phyloP scores from a whole-genome alignment of 2,888 invertebrate species.

The Calameuta idolon region DNA sequence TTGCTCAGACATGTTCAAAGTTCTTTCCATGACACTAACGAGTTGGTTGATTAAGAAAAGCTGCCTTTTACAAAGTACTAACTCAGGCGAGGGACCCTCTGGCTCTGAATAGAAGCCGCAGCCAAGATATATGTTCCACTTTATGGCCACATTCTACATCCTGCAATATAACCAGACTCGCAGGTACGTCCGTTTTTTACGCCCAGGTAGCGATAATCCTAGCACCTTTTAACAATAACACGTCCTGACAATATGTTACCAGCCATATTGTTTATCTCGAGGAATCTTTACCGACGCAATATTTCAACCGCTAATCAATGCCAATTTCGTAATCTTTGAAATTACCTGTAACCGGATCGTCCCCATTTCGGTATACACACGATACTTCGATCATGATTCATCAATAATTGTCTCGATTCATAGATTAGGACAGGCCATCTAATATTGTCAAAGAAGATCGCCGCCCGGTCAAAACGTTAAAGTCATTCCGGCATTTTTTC shows the following conservation, averaged over 20 bases:
- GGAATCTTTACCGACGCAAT: neutral
- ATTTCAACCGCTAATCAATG: neutral
- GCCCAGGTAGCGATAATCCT: neutral
- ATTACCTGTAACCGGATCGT: too few species aligned
- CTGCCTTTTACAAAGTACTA: slow-evolving; percentile 42
- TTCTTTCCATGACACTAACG: neutral
- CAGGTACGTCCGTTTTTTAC: neutral
- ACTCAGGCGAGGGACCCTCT: slow-evolving; percentile 28
- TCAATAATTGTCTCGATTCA: neutral
- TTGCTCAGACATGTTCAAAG: slow-evolving; percentile 5
- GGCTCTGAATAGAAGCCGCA: slow-evolving; percentile 22
- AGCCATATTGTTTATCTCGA: neutral
- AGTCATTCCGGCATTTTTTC: neutral
- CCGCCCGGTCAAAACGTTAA: neutral
- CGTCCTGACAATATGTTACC: neutral
- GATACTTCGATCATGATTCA: neutral
- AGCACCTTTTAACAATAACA: neutral
- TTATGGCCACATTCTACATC: slow-evolving; percentile 30
- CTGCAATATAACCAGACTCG: neutral
- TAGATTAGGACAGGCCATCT: neutral
- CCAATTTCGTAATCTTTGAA: neutral
- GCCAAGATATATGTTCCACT: slow-evolving; percentile 53
- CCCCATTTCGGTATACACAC: neutral
- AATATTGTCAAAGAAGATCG: neutral
- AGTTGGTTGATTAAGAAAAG: slow-evolving; percentile 44